These are phyloP conservation scores for Lasioglossum oenotherae DNA, from an alignment of 2,888 invertebrate genomes.

Conservation along the genomic window DNA sequence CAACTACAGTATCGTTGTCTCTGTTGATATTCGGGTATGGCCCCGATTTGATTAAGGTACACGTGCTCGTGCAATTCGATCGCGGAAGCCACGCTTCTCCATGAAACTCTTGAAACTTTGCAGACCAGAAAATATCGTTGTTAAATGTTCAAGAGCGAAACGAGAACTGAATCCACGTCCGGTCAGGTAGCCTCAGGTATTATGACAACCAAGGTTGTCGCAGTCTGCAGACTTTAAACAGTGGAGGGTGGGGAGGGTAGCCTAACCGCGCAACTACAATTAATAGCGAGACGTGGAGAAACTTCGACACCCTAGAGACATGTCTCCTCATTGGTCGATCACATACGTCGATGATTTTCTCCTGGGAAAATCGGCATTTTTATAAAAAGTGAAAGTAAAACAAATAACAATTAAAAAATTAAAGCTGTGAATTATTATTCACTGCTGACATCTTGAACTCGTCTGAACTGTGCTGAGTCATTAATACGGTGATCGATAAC, in stretches of 20 bases:
- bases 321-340: not conserved
- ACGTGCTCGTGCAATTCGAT: not conserved
- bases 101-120: not conserved
- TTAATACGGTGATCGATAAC: not conserved
- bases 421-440: not conserved
- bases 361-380: not conserved
- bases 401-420: not conserved
- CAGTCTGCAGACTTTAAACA: not conserved
- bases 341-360: not conserved
- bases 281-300: not conserved
- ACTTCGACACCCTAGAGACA: not conserved
- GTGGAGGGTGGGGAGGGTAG: not conserved
- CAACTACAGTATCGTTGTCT: not conserved
- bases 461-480: not conserved
- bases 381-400: no score
- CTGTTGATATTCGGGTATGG: not conserved
- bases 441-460: no score
- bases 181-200: not conserved
- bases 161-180: not conserved
- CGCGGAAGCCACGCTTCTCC: not conserved
- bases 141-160: constrained; percentile 9
- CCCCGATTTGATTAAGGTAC: not conserved
- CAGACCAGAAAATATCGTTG: constrained; percentile 11
- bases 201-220: not conserved
- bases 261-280: not conserved